Base-by-base conservation (phyloP, 2,797 vertebrate genomes). In the Oryzias sinensis region DNA sequence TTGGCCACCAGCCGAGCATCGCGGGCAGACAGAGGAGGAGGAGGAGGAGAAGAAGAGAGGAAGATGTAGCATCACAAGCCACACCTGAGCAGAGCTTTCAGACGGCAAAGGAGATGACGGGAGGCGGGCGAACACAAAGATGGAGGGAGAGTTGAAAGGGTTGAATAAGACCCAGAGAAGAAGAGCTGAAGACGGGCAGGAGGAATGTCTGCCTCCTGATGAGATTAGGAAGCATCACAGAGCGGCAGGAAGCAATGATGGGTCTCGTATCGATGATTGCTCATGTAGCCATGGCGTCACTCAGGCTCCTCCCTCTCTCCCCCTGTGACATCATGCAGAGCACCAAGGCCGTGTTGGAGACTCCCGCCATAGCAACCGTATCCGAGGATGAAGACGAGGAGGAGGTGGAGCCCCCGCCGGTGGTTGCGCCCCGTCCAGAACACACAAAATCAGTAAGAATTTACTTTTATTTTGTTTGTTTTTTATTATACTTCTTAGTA, bases 401-500 rank as follows among this genome's bases (percentile, higher is more conserved):
- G 0, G 96, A 98, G 62, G 92, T 92, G 1, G 87, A 92, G 27
- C 94, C 95, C 1, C 96, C 96, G 1, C 97, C 97, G 0, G 90
- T 93, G 74, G 93, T 98, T 58, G 96, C 96, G 37, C 96, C 97
- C 0, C 91, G 97, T 20, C 97, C 97, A 1, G 94, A 96, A 25
- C 95, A 98, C 90, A 98, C 97, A 27, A 98, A 96, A 92, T 98
- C 97, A 22, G 97, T 98, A 83, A 93, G 96, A 83, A 51, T 11
- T 5, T 5, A 55, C 43, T 6, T 45, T 2, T 17, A 14, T 11
- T 1, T 4, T 17, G 44, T 55, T 24, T 20, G n/a, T n/a, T 14
- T 44, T 4, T 42, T 11, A 17, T 4, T 29, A 13, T 1, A 24
- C 29, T 51, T 37, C 9, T 29, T 16, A 2, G 1, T 9, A 37